These are phyloP conservation scores for Lasioglossum albipes DNA, from an alignment of 1,140 invertebrate genomes.

Conservation along the genomic window DNA sequence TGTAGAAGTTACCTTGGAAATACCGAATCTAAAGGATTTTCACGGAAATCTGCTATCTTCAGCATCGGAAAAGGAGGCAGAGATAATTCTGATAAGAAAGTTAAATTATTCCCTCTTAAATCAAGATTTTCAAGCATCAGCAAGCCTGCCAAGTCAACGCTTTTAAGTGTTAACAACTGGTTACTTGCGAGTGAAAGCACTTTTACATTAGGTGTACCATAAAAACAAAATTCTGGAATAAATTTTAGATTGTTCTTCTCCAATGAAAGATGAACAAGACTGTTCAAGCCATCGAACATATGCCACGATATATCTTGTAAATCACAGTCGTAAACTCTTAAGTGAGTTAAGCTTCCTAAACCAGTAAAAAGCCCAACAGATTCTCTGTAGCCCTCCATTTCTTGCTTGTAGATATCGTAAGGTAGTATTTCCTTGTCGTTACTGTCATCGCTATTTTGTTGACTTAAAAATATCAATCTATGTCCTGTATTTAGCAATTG, in stretches of 20 bases:
- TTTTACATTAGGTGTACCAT: slow-evolving; percentile 83
- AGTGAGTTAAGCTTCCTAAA: slow-evolving; percentile 80
- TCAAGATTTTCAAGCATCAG: slow-evolving; percentile 84
- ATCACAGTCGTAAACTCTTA: slow-evolving; percentile 82
- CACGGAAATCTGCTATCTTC: slow-evolving; percentile 81
- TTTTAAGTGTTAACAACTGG: slow-evolving; percentile 83
- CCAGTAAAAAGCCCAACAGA: slow-evolving; percentile 79
- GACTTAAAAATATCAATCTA: slow-evolving; percentile 74
- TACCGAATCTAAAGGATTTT: slow-evolving; percentile 85
- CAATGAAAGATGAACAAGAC: slow-evolving; percentile 82
- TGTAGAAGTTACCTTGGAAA: slow-evolving; percentile 79
- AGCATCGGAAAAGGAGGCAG: slow-evolving; percentile 86
- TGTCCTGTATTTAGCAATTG: slow-evolving; percentile 63
- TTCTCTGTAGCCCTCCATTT: slow-evolving; percentile 78
- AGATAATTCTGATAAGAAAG: slow-evolving; percentile 85
- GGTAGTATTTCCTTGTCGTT: slow-evolving; percentile 82
- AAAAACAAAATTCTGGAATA: slow-evolving; percentile 85
- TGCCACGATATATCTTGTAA: slow-evolving; percentile 84
- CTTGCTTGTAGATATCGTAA: slow-evolving; percentile 83
- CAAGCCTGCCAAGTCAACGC: slow-evolving; percentile 84
- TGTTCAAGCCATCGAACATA: slow-evolving; percentile 84
- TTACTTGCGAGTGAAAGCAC: slow-evolving; percentile 84
- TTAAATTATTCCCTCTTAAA: slow-evolving; percentile 84
- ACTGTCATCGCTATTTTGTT: slow-evolving; percentile 67
- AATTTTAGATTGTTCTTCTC: slow-evolving; percentile 84